phyloP scores from a whole-genome alignment of 2,888 invertebrate genomes.

The Hesperia comma region DNA sequence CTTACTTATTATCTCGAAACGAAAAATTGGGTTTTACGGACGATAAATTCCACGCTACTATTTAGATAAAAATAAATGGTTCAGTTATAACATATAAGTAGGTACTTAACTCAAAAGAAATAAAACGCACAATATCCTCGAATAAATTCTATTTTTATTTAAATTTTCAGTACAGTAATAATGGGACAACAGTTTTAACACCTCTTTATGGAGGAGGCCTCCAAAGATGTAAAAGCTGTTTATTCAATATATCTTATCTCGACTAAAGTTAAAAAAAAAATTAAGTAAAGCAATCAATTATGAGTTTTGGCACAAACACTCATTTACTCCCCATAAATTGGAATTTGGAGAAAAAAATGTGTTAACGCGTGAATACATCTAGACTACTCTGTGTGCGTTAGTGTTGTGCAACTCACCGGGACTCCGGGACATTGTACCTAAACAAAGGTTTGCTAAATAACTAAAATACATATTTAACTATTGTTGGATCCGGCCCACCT shows the following conservation, averaged over 20 bases:
- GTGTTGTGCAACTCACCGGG: conserved; percentile 12
- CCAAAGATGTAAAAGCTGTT: conserved; percentile 76
- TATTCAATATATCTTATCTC: conserved; percentile 56
- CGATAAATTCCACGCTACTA: no score
- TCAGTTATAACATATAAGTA: no score
- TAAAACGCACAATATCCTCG: conserved; percentile 53
- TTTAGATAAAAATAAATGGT: no score
- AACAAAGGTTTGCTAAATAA: not conserved
- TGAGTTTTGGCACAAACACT: conserved; percentile 57
- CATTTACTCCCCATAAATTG: conserved; percentile 39
- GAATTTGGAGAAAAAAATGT: conserved; percentile 21
- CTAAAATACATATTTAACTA: conserved; percentile 26
- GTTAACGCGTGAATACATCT: conserved; percentile 30
- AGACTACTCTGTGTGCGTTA: conserved; percentile 39
- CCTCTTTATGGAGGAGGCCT: conserved; percentile 66
- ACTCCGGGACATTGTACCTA: not conserved
- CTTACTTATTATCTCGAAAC: no score
- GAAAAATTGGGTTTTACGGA: no score
- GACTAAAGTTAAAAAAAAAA: conserved; percentile 47
- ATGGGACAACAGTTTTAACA: conserved; percentile 78
- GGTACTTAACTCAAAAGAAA: conserved; percentile 42
- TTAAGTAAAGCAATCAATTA: conserved; percentile 47
- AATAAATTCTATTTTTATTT: conserved; percentile 73
- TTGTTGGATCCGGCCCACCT: conserved; percentile 46
- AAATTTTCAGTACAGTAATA: conserved; percentile 76